Evolutionary conservation across 2,888 invertebrate species (phyloP).

Genomic region (Vesta saturnalis): DNA sequence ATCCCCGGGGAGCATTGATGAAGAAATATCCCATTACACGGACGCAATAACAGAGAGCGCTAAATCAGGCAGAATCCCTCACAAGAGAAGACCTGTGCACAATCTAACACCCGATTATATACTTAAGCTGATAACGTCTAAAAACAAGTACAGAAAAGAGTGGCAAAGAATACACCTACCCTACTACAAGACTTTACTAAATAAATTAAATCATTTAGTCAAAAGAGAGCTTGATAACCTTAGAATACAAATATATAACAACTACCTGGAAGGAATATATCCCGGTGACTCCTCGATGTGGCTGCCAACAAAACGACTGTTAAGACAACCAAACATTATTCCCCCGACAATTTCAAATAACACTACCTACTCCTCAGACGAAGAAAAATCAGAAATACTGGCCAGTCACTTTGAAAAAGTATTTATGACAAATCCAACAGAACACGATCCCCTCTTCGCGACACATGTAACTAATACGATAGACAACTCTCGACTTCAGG

Average conservation of each 20-base stretch:
- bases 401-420: background rate
- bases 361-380: background rate
- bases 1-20: background rate
- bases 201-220: slow-evolving; percentile 1
- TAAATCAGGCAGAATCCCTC: background rate
- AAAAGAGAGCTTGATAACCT: slow-evolving; percentile 9
- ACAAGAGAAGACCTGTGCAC: background rate
- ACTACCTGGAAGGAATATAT: slow-evolving; percentile 1
- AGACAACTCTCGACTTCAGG: background rate
- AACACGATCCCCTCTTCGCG: background rate
- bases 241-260: background rate
- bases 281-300: slow-evolving; percentile 7
- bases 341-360: background rate
- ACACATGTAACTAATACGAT: background rate
- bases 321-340: slow-evolving; percentile 13
- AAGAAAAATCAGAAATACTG: slow-evolving; percentile 5
- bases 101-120: background rate
- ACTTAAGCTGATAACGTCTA: background rate
- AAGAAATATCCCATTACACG: background rate
- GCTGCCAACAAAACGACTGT: background rate
- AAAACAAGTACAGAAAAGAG: background rate
- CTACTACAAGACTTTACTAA: background rate
- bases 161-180: slow-evolving; percentile 5
- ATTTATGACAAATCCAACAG: background rate
- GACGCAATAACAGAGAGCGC: background rate